These are phyloP conservation scores for Pocillopora verrucosa DNA, from an alignment of 64 coral and sea anemone species.

Conservation along the genomic window DNA sequence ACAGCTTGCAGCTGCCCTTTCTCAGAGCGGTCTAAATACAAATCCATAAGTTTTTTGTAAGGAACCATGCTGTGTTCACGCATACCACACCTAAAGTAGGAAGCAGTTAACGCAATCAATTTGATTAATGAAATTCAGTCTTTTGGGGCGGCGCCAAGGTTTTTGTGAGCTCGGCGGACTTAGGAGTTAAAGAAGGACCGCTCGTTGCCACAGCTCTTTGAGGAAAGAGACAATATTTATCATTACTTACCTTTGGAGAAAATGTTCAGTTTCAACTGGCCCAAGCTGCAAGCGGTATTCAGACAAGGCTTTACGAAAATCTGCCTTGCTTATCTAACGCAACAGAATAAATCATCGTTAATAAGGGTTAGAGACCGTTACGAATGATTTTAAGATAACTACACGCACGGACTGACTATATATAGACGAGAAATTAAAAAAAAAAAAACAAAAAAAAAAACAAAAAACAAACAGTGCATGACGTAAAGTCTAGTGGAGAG, in stretches of 20 bases:
- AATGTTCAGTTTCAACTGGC: conserved; percentile 70
- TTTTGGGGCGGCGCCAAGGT: not conserved
- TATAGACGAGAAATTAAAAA: no score
- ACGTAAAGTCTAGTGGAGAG: no score
- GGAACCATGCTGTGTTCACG: conserved; percentile 61
- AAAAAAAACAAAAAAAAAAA: no score
- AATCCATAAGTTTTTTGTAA: conserved; percentile 63
- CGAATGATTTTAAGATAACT: no score
- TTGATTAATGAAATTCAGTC: not conserved
- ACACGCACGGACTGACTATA: no score
- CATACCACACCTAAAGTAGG: conserved; percentile 58
- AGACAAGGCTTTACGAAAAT: conserved; percentile 76
- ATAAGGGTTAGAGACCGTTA: no score
- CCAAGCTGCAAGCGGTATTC: conserved; percentile 67
- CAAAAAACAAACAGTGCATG: no score
- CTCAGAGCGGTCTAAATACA: conserved; percentile 76
- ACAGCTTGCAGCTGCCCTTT: conserved; percentile 62
- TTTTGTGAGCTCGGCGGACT: not conserved
- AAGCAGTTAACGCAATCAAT: not conserved
- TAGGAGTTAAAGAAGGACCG: no score
- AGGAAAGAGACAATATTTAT: no score
- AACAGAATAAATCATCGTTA: not conserved
- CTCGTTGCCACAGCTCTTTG: no score
- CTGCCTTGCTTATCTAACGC: conserved; percentile 58
- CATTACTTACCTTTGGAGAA: conserved; percentile 61